Percentiles rank a stretch among this genome's conserved stretches.
phyloP scores from a whole-genome alignment of 2,888 invertebrate species.

The Pharmacophagus antenor region DNA sequence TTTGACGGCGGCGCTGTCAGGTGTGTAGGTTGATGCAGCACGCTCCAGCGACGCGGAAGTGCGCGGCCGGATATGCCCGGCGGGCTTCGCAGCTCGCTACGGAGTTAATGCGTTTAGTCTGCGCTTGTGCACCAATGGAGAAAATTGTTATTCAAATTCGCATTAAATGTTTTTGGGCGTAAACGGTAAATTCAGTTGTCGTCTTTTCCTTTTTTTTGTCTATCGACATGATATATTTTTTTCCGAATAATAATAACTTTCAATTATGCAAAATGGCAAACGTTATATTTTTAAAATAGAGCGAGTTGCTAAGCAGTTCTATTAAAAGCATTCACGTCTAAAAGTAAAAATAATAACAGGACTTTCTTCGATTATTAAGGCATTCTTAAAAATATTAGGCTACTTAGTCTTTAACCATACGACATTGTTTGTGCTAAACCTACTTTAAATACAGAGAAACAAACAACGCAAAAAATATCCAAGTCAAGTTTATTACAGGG shows the following conservation, averaged over 20 bases:
- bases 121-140: not conserved
- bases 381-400: too few relatives aligned
- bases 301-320: too few relatives aligned
- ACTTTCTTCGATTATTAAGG: too few relatives aligned
- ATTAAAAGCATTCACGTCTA: too few relatives aligned
- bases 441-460: not conserved
- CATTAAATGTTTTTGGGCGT: not conserved
- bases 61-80: slow-evolving; percentile 39
- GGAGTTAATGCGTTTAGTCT: slow-evolving; percentile 22
- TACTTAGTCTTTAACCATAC: not conserved
- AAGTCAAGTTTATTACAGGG: not conserved
- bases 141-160: slow-evolving; percentile 7
- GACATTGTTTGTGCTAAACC: too few relatives aligned
- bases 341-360: too few relatives aligned
- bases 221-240: not conserved
- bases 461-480: not conserved
- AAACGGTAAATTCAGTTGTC: not conserved
- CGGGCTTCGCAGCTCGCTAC: slow-evolving; percentile 33
- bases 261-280: not conserved
- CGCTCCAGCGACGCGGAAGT: slow-evolving; percentile 45
- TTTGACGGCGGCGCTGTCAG: slow-evolving; percentile 34
- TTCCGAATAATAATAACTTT: not conserved
- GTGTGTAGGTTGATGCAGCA: slow-evolving; percentile 46
- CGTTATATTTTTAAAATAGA: too few relatives aligned
- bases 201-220: too few relatives aligned